Evolutionary conservation across 2,113 vertebrate species (phyloP), one percentile per base, ranked within the genome.

Genomic region (Alethe castanea): DNA sequence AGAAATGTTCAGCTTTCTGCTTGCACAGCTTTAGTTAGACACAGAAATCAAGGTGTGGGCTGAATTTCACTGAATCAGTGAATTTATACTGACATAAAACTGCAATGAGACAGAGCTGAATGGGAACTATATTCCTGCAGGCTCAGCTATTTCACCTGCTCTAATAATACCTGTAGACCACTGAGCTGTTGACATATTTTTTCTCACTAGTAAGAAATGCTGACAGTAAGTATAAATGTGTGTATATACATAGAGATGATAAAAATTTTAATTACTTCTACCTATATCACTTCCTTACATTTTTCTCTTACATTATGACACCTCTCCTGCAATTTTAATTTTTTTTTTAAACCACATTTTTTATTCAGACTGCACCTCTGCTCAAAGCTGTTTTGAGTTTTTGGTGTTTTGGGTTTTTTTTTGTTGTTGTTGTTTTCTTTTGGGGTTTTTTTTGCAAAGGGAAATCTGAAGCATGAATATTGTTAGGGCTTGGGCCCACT

Each of bases 21-120:
- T 92, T 70, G 64, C 88, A 74, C 76, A 81, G 91, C 79, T 92
- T 76, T 70, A 57, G 53, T 83, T 25, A 73, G 45, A 73, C 45
- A 64, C 33, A 48, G 69, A 86, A 92, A 83, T 77, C 86, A 86
- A 92, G 86, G 83, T 94, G 77, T 72, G 50, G 89, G 89, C 45
- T 96, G 81, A 91, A 79, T 92, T 92, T 80, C 81, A 94, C 69
- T 66, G 93, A 87, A 91, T 95, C 92, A 29, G 70, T 89, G 83
- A 81, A 92, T 95, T 95, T 95, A 91, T 57, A 76, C 57, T 59
- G 87, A 82, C 81, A 96, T 88, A 93, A 93, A 95, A 95, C 76
- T 48, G 81, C 70, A 94, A 7, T 35, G 59, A 97, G 85, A 88
- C 59, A 77, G 71, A 92, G 56, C 71, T 94, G 92, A 95, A 94